phyloP scores from a whole-genome alignment of 2,797 vertebrate genomes.

The Cuculus canorus region DNA sequence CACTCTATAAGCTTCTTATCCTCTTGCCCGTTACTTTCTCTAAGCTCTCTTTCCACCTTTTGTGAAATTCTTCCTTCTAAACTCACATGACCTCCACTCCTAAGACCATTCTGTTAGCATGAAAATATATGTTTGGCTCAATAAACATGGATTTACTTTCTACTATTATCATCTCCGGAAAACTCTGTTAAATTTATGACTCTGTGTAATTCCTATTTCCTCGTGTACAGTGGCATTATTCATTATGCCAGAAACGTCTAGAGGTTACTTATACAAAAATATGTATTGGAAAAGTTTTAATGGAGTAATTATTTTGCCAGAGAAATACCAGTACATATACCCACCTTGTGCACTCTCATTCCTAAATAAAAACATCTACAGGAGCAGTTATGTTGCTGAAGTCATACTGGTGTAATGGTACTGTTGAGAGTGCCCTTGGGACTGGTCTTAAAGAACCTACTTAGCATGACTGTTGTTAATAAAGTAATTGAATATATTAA shows the following conservation, averaged over 20 bases:
- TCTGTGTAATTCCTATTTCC: background rate
- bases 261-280: background rate
- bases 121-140: background rate
- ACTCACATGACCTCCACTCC: background rate
- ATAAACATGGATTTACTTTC: background rate
- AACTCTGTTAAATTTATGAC: background rate
- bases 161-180: background rate
- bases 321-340: background rate
- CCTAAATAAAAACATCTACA: background rate
- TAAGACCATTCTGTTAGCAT: background rate
- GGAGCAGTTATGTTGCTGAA: background rate
- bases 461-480: background rate
- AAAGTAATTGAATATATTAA: background rate
- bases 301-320: background rate
- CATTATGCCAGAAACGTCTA: background rate
- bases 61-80: background rate
- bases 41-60: background rate
- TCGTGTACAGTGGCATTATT: background rate
- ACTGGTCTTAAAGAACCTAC: background rate
- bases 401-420: background rate
- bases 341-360: background rate
- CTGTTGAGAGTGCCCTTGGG: background rate
- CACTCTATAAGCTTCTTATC: background rate
- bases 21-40: background rate
- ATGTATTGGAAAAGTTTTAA: background rate